Percentiles rank a stretch among this genome's conserved stretches.
Evolutionary conservation across 2,888 invertebrate species (phyloP).

Genomic region (Trachelus tabidus): DNA sequence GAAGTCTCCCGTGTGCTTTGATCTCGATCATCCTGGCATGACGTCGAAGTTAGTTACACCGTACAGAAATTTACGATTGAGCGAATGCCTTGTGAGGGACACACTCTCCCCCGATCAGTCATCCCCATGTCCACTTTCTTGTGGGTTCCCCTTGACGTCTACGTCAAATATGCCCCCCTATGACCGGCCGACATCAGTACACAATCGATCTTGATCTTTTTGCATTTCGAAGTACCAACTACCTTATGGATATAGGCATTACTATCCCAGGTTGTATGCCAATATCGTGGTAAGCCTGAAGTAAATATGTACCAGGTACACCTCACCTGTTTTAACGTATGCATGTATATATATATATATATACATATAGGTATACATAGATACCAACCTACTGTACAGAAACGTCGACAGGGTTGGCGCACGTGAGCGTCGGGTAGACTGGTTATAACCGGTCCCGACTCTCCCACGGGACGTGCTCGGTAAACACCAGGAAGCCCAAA

Average conservation of each 20-base stretch:
- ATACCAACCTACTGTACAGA: not conserved
- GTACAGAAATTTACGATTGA: not conserved
- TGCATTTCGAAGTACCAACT: slow-evolving; percentile 12
- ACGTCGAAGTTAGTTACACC: not conserved
- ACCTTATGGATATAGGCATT: slow-evolving; percentile 19
- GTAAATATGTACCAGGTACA: slow-evolving; percentile 42
- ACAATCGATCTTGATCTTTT: not conserved
- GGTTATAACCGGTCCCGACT: slow-evolving; percentile 29
- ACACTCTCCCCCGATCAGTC: not conserved
- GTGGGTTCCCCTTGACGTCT: not conserved
- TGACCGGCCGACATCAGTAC: not conserved
- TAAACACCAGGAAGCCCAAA: slow-evolving; percentile 41
- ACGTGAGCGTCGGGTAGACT: slow-evolving; percentile 2
- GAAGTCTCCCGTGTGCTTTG: not conserved
- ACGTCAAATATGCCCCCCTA: not conserved
- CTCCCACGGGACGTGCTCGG: slow-evolving; percentile 20
- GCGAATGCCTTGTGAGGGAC: not conserved
- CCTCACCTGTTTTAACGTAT: slow-evolving; percentile 25
- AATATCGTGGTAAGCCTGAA: slow-evolving; percentile 39
- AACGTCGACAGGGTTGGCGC: not conserved
- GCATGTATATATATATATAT: not conserved
- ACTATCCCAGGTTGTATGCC: slow-evolving; percentile 26
- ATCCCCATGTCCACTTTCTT: not conserved
- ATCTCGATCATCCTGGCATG: not conserved
- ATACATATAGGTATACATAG: not conserved